Percentiles rank a stretch among this genome's conserved stretches.
Evolutionary conservation across 2,888 invertebrate species (phyloP).

Genomic region (Pinctada fucata): DNA sequence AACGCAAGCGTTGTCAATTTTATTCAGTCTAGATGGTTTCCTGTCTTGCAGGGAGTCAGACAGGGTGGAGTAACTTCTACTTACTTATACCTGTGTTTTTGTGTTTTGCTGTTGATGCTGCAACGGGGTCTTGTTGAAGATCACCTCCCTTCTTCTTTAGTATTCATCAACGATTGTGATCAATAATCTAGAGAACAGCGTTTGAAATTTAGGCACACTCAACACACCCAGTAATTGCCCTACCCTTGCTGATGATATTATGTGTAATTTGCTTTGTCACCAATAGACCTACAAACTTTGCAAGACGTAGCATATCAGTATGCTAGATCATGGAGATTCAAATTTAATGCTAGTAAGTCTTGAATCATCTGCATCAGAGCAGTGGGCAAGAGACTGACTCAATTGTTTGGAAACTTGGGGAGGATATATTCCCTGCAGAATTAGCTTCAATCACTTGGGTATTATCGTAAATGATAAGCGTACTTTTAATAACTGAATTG

Average conservation of each 20-base stretch:
- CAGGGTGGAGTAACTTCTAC: conserved; percentile 20
- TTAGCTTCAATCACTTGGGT: not conserved
- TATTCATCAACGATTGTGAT: conserved; percentile 20
- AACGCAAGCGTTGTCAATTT: conserved; percentile 14
- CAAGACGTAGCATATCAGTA: conserved; percentile 6
- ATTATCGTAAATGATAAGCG: conserved; percentile 4
- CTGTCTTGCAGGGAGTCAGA: conserved; percentile 20
- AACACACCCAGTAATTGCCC: not conserved
- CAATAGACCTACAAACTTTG: conserved; percentile 10
- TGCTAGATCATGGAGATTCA: conserved; percentile 5
- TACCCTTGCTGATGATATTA: conserved; percentile 12
- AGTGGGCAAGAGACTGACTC: not conserved
- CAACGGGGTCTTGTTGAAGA: too few species aligned
- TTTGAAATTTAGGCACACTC: not conserved
- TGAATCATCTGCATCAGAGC: not conserved
- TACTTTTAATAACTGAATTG: not conserved
- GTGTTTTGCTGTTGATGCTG: too few species aligned
- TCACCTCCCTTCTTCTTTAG: too few species aligned
- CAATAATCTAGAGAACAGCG: not conserved
- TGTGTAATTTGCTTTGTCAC: conserved; percentile 11
- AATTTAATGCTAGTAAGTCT: conserved; percentile 15
- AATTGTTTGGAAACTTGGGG: not conserved
- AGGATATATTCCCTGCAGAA: conserved; percentile 1
- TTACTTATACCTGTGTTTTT: conserved; percentile 17
- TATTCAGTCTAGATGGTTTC: conserved; percentile 9